Evolutionary conservation across 2,113 vertebrate species (phyloP).

Genomic region (Tapirus terrestris): DNA sequence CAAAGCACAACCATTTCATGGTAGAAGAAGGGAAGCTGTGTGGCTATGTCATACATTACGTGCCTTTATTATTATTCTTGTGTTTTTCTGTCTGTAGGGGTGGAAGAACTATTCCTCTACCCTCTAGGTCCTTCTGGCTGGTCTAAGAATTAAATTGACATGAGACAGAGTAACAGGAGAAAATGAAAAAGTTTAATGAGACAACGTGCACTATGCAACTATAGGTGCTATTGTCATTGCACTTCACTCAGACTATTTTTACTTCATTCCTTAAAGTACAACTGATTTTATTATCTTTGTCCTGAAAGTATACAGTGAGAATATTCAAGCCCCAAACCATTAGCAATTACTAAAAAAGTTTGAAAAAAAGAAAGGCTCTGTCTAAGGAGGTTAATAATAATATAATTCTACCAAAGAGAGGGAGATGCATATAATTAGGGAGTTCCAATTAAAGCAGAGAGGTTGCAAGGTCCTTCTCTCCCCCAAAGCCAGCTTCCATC

Average conservation of each 20-base stretch:
- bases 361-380: neutral
- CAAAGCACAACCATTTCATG: no score
- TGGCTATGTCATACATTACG: neutral
- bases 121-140: no score
- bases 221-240: neutral
- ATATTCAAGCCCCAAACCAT: neutral
- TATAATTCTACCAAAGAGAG: neutral
- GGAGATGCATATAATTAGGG: neutral
- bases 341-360: neutral
- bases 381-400: neutral
- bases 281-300: neutral
- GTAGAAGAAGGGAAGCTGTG: no score
- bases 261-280: neutral
- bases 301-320: neutral
- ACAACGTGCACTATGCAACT: neutral
- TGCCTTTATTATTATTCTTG: fast-evolving
- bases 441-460: neutral
- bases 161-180: no score
- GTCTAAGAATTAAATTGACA: no score
- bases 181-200: no score
- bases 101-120: no score
- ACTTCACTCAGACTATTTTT: neutral
- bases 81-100: no score
- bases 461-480: neutral
- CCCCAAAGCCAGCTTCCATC: no score